A percentile compares a stretch with the other conserved stretches of the same genome.
Evolutionary conservation across 2,797 vertebrate genomes (phyloP).

Genomic region (Lepilemur ruficaudatus): DNA sequence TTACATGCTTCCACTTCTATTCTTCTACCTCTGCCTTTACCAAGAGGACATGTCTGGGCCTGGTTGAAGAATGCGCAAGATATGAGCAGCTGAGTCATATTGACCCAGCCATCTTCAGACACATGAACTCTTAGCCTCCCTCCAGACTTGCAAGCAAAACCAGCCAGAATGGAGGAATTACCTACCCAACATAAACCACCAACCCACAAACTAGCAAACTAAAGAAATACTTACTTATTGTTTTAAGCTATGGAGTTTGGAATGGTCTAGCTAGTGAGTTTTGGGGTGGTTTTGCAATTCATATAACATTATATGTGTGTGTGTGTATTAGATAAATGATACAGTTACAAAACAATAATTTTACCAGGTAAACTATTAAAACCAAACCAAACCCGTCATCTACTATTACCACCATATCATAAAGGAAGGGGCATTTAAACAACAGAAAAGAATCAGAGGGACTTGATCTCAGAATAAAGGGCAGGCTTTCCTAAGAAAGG

Average conservation of each 20-base stretch:
- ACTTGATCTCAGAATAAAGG: neutral
- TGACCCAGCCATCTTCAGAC: neutral
- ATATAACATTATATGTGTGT: neutral
- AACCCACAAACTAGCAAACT: neutral
- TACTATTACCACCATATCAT: neutral
- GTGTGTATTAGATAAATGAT: neutral
- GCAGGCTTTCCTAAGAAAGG: conserved; percentile 21
- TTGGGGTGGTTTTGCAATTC: neutral
- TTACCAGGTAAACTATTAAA: neutral
- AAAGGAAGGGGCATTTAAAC: neutral
- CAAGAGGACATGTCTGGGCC: neutral
- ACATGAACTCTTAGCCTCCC: neutral
- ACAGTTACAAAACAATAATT: neutral
- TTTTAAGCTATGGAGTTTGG: neutral
- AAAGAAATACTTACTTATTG: neutral
- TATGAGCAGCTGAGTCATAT: neutral
- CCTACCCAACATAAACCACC: neutral
- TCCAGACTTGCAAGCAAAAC: neutral
- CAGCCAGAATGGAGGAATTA: neutral
- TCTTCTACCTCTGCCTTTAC: neutral
- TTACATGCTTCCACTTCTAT: neutral
- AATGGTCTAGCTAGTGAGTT: neutral
- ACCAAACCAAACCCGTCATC: neutral
- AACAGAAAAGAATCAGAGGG: neutral
- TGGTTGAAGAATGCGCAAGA: neutral